Conservation (phyloP, 1,140 invertebrate species). For the Drosophila ananassae region DNA sequence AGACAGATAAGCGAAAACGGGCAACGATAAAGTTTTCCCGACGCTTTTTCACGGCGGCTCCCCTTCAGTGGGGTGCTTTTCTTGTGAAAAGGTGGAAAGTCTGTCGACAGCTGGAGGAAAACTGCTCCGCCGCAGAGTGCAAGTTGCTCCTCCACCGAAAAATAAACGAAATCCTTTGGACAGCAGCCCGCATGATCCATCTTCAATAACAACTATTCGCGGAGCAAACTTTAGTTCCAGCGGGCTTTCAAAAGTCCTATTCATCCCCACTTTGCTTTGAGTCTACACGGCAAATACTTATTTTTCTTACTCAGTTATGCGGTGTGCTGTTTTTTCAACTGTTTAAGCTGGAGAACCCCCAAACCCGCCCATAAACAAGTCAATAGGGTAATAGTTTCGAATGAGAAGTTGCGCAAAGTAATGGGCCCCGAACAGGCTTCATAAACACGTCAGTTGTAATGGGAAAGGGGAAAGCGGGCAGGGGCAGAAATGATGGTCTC, state of each 20-base stretch:
- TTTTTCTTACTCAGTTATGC: background rate
- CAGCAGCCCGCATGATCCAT: slow-evolving; percentile 27
- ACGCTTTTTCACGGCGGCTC: slow-evolving; percentile 11
- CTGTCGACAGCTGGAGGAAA: slow-evolving; percentile 28
- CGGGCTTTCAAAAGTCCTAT: slow-evolving; percentile 49
- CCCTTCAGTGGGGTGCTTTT: slow-evolving; percentile 20
- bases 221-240: slow-evolving; percentile 44
- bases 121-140: slow-evolving; percentile 12
- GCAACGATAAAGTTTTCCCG: slow-evolving; percentile 64
- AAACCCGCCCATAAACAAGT: background rate
- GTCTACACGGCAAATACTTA: background rate
- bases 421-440: no score
- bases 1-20: slow-evolving; percentile 76
- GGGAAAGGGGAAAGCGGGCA: slow-evolving; percentile 59
- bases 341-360: background rate
- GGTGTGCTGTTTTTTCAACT: background rate
- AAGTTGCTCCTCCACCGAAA: slow-evolving; percentile 15
- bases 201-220: slow-evolving; percentile 46
- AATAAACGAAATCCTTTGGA: background rate
- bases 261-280: background rate
- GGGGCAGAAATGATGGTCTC: slow-evolving; percentile 49
- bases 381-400: background rate
- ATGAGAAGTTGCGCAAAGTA: background rate
- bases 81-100: slow-evolving; percentile 33
- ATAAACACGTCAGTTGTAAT: no score